Percentiles rank a stretch among this genome's conserved stretches.
Evolutionary conservation across 2,113 vertebrate genomes (phyloP).

Genomic region (Protobothrops flavoviridis): DNA sequence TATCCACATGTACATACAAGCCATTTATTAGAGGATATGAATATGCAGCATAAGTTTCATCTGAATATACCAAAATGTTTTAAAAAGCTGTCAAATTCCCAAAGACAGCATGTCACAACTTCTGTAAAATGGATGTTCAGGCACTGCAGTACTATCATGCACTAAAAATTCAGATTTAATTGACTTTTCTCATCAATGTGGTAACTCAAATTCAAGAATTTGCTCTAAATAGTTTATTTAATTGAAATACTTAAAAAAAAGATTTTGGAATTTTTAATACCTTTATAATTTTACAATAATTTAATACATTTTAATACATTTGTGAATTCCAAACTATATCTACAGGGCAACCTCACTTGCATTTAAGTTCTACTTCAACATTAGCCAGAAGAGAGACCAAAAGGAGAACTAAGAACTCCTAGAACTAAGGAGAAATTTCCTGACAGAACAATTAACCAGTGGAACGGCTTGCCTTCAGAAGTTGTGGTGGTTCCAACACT

Average conservation of each 20-base stretch:
- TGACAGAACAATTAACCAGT: background rate
- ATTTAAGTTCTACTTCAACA: background rate
- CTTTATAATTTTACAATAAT: background rate
- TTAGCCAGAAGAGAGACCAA: background rate
- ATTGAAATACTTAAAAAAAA: background rate
- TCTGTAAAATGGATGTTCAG: background rate
- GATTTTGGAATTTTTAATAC: background rate
- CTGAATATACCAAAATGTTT: background rate
- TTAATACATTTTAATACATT: background rate
- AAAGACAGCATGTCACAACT: background rate
- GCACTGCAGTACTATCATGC: background rate
- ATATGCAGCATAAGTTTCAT: background rate
- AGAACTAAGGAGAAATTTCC: background rate
- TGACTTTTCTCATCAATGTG: background rate
- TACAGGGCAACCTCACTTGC: background rate
- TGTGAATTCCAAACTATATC: background rate
- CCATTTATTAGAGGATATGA: background rate
- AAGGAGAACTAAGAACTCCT: background rate
- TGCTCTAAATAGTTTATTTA: background rate
- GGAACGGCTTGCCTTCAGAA: background rate
- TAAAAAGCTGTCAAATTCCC: background rate
- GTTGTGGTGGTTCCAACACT: too few relatives aligned
- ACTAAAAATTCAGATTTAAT: background rate
- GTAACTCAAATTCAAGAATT: background rate
- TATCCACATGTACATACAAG: background rate